These are phyloP conservation scores for Temnothorax unifasciatus DNA, from an alignment of 2,888 invertebrate genomes.

Conservation along the genomic window DNA sequence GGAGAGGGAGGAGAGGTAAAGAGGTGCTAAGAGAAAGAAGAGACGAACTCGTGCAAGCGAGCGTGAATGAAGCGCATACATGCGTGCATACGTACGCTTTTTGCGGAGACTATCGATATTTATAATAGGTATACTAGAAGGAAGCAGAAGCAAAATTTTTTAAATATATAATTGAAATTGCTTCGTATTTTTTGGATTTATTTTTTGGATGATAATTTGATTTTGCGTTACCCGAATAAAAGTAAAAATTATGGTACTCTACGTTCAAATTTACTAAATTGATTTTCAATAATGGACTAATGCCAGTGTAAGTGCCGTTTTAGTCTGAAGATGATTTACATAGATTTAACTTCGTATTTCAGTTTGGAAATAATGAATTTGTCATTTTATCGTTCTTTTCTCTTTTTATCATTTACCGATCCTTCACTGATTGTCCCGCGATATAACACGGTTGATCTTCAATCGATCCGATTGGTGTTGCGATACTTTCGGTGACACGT, in stretches of 20 bases:
- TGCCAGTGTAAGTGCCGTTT: neutral
- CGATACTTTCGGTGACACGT: neutral
- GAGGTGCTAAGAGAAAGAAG: constrained; percentile 36
- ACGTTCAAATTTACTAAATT: neutral
- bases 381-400: neutral
- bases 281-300: constrained; percentile 5
- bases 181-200: neutral
- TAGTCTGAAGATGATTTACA: neutral
- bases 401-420: constrained; percentile 11
- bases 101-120: neutral
- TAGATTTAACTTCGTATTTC: neutral
- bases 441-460: neutral
- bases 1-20: neutral
- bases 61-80: constrained; percentile 24
- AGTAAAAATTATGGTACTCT: neutral
- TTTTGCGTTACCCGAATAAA: neutral
- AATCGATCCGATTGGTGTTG: neutral
- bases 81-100: neutral
- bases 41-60: constrained; percentile 21
- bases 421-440: neutral
- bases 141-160: neutral
- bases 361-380: neutral
- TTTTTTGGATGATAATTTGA: neutral
- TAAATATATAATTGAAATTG: neutral
- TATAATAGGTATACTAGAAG: neutral